Conservation (phyloP, 2,888 invertebrate species). For the Chesias legatella region DNA sequence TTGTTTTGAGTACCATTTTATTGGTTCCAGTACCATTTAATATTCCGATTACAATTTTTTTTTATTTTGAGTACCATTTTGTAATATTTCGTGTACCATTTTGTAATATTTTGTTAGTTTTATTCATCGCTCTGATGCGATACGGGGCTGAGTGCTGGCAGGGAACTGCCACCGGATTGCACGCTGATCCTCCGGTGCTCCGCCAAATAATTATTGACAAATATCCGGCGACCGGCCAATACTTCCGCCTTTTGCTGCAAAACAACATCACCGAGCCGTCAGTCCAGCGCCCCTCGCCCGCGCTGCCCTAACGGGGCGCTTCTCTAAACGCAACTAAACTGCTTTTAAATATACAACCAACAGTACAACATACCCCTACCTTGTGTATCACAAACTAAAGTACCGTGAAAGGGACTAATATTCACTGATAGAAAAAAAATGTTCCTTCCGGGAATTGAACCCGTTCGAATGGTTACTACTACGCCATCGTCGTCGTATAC, state of each 20-base stretch:
- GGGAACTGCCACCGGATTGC: conserved; percentile 75
- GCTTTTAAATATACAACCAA: no score
- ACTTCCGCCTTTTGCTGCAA: conserved; percentile 81
- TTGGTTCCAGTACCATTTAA: no score
- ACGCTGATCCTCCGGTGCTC: conserved; percentile 81
- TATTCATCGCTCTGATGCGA: conserved; percentile 79
- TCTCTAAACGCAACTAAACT: conserved; percentile 52
- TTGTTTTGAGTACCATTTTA: background rate
- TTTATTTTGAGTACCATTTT: no score
- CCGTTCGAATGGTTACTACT: no score
- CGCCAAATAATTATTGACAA: conserved; percentile 82
- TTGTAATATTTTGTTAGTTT: conserved; percentile 32
- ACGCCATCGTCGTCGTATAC: conserved; percentile 30
- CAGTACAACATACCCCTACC: no score
- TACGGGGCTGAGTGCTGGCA: conserved; percentile 76
- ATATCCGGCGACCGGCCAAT: conserved; percentile 80
- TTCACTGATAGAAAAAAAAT: conserved; percentile 32
- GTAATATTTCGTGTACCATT: no score
- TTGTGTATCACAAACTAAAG: no score
- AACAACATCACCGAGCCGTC: conserved; percentile 71
- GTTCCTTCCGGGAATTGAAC: no score
- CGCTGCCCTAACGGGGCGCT: no score
- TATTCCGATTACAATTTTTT: no score
- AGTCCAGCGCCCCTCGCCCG: conserved; percentile 45
- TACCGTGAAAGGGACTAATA: no score